Evolutionary conservation across 2,888 invertebrate species (phyloP).

Genomic region (Drosophila infuscata): DNA sequence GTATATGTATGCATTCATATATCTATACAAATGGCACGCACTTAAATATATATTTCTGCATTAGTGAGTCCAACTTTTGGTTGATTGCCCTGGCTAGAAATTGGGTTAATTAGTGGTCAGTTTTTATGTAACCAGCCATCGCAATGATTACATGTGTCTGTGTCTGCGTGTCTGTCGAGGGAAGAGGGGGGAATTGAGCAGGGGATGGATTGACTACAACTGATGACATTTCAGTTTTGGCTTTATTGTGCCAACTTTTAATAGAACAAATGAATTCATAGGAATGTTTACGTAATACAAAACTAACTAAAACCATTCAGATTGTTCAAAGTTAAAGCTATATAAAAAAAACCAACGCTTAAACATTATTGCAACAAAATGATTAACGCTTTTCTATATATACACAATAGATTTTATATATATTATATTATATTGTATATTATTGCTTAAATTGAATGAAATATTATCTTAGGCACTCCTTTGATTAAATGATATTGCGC

Average conservation of each 20-base stretch:
- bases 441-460: too few relatives aligned
- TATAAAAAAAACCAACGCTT: not conserved
- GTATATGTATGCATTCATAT: constrained; percentile 1
- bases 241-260: not conserved
- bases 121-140: constrained; percentile 58
- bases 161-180: not conserved
- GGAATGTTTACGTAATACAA: not conserved
- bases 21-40: constrained; percentile 21
- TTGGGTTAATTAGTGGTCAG: constrained; percentile 76
- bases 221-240: constrained; percentile 33
- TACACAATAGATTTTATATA: not conserved
- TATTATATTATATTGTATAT: not conserved
- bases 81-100: constrained; percentile 52
- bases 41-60: constrained; percentile 40
- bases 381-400: not conserved
- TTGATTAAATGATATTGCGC: not conserved
- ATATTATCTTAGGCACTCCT: not conserved
- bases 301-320: not conserved
- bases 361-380: not conserved
- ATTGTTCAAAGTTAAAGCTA: not conserved
- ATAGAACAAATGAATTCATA: not conserved
- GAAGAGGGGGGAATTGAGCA: not conserved
- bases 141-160: constrained; percentile 5
- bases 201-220: constrained; percentile 27
- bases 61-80: constrained; percentile 41